These are phyloP conservation scores for Apteryx mantelli DNA, from an alignment of 2,113 vertebrate genomes.

Conservation along the genomic window DNA sequence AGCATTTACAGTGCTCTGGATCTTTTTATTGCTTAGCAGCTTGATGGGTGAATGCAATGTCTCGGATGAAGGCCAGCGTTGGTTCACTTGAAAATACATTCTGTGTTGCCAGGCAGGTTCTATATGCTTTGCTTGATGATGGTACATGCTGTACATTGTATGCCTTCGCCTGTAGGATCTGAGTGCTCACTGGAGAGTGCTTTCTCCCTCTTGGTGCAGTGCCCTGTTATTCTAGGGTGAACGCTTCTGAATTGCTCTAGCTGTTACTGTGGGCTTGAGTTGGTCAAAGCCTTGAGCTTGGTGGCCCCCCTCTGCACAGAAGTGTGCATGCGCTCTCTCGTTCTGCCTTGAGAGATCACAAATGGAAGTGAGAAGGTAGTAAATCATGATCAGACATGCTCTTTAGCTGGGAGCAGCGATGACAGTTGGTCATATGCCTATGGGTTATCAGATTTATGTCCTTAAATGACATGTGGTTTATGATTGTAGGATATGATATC, in stretches of 20 bases:
- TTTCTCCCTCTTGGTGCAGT: not conserved
- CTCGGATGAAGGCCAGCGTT: not conserved
- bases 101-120: not conserved
- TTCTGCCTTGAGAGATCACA: too few species aligned
- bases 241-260: too few species aligned
- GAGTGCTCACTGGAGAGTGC: not conserved
- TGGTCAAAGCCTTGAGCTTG: not conserved
- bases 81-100: not conserved
- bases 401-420: too few species aligned
- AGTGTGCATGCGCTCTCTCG: too few species aligned
- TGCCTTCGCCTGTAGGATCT: too few species aligned
- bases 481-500: not conserved
- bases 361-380: too few species aligned
- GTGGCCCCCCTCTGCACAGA: too few species aligned
- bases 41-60: accelerated
- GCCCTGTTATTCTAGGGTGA: not conserved
- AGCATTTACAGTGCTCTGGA: not conserved
- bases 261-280: too few species aligned
- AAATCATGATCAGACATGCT: too few species aligned
- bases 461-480: too few species aligned
- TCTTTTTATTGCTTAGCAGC: not conserved
- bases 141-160: not conserved
- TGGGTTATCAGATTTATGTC: too few species aligned
- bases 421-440: too few species aligned
- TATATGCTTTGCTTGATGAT: not conserved